Evolutionary conservation across 2,113 vertebrate species (phyloP), one percentile per base, ranked within the genome.

Genomic region (Heterochromis multidens): DNA sequence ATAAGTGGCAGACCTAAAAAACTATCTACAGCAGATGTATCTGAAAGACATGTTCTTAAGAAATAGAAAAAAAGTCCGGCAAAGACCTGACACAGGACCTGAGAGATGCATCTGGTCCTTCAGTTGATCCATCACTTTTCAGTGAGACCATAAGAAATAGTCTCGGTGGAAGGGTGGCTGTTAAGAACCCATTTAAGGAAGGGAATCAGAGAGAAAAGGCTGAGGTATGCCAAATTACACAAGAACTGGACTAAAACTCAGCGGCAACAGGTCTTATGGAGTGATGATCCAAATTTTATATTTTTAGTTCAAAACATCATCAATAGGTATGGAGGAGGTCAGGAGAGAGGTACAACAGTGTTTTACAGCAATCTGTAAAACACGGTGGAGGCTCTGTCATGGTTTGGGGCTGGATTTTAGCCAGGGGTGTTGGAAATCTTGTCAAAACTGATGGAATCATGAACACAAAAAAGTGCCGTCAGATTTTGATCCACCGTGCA

Each of bases 1-100:
- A 21, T 1, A 35, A 33, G 17, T 0, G 29, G 21, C 17, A 62
- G 60, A 0, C 60, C 60, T 62, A 21, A 6, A 31, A 62, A 33
- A 0, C 29, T 62, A 6, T 35, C 35, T n/a, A n/a, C n/a, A n/a
- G 4, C 31, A 62, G 60, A 35, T 62, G 60, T 35, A 62, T 62
- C 10, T 62, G 19, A 35, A 1, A 0, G 4, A 2, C 17, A 4
- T 62, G 60, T 62, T 31, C 31, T 35, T 62, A 62, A 62, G 60
- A 35, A 62, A 21, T 35, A 7, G 60, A 10, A 62, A 62, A 21
- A 62, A n/a, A n/a, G n/a, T 62, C 31, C 60, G 33, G 60, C 17
- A 62, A 35, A 35, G 1, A 62, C 19, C 21, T 35, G 60, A 5
- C 31, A 62, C 21, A 1, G 0, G 31, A 62, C 60, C 29, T 61